phyloP scores from a whole-genome alignment of 2,888 invertebrate species.

The Microdon myrmicae region DNA sequence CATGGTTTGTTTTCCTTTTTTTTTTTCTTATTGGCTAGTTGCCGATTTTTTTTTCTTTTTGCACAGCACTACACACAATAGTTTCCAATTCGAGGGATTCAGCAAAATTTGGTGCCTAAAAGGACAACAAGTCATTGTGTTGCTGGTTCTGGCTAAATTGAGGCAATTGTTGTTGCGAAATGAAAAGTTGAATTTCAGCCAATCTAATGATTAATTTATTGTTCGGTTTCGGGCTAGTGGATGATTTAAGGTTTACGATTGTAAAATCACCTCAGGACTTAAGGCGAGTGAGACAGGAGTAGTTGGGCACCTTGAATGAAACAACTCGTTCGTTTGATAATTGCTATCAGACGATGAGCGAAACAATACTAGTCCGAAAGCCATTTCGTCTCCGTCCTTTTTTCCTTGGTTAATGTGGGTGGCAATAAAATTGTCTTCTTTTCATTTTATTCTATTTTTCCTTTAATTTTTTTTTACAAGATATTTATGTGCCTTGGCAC shows the following conservation, averaged over 20 bases:
- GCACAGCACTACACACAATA: constrained; percentile 24
- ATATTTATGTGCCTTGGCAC: constrained; percentile 26
- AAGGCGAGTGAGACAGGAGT: not conserved
- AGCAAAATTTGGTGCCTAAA: no score
- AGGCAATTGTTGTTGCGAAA: constrained; percentile 34
- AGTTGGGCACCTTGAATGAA: not conserved
- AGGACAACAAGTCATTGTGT: no score
- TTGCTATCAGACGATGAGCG: constrained; percentile 30
- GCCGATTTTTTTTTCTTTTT: constrained; percentile 28
- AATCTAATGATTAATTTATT: constrained; percentile 46
- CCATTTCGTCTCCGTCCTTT: constrained; percentile 6
- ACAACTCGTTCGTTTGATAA: constrained; percentile 12
- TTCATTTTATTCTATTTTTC: not conserved
- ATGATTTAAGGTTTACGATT: constrained; percentile 17
- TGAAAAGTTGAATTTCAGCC: constrained; percentile 49
- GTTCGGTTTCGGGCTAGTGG: constrained; percentile 12
- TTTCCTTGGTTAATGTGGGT: not conserved
- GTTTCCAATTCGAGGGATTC: constrained; percentile 17
- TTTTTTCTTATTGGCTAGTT: constrained; percentile 46
- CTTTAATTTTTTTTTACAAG: constrained; percentile 37
- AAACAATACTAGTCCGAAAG: constrained; percentile 21
- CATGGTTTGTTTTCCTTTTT: no score
- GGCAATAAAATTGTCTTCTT: constrained; percentile 7
- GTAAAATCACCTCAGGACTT: not conserved
- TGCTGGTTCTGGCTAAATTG: no score